Conservation (phyloP, 2,113 vertebrate species). For the Microcebus ravelobensis region DNA sequence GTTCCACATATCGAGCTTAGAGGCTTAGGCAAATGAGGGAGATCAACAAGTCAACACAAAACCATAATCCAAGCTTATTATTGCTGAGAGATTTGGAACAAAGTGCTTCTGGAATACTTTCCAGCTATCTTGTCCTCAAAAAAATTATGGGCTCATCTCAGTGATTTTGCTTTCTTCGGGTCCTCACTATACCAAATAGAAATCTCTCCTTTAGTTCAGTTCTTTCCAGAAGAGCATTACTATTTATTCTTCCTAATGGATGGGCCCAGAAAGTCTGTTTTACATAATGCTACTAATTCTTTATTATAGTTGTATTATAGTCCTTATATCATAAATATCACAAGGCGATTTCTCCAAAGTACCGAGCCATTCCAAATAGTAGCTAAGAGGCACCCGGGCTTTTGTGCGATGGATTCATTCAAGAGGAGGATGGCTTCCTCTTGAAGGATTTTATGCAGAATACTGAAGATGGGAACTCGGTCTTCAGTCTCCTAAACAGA, state of each 20-base stretch:
- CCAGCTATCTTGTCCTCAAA: conserved; percentile 43
- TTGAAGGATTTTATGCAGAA: background rate
- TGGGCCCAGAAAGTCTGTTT: background rate
- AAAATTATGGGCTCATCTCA: background rate
- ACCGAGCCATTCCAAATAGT: background rate
- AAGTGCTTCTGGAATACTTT: conserved; percentile 29
- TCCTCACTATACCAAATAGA: background rate
- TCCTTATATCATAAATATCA: background rate
- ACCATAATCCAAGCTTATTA: conserved; percentile 46
- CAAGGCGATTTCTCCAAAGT: background rate
- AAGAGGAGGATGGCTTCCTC: background rate
- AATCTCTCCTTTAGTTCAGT: background rate
- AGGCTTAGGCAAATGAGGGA: conserved; percentile 20
- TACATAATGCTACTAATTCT: background rate
- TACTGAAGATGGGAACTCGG: conserved; percentile 30
- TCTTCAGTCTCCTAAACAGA: conserved; percentile 17
- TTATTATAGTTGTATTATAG: background rate
- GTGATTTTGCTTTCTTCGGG: background rate
- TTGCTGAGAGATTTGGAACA: conserved; percentile 38
- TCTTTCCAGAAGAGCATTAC: conserved; percentile 22
- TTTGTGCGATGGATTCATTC: background rate
- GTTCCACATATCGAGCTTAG: background rate
- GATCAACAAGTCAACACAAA: conserved; percentile 55
- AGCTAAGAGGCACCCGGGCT: background rate
- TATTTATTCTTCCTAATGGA: background rate